Base-by-base conservation (phyloP, 2,888 invertebrate genomes). In the Drosophila differens region DNA sequence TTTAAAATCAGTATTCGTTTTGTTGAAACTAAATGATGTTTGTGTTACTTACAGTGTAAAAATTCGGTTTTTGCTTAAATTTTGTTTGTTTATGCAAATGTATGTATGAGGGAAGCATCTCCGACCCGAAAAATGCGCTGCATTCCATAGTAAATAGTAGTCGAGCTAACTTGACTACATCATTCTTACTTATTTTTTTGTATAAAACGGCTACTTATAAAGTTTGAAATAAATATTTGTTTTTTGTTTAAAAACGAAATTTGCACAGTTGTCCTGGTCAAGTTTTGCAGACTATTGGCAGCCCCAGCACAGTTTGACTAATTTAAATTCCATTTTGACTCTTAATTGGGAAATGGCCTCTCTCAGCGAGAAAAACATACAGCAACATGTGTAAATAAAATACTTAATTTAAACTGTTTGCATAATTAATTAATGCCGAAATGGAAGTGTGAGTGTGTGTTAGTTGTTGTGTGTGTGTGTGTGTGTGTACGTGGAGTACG, bases 351-450 rank as follows among this genome's bases (percentile, higher is more conserved):
- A 44, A 33, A 70, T 55, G 37, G 12, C 32, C 16, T 9, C 37
- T 58, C 47, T n/a, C 41, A 57, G 59, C 44, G 65, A 44, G 58
- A 71, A 67, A 65, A 79, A 68, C 76, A 73, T 60, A 52, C 79
- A 70, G 83, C 72, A 88, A 77, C 88, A 85, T 85, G 85, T 85
- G 86, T 86, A 86, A 89, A 89, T 86, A 84, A 86, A 85, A 84
- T 86, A 89, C 87, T 86, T 80, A 69, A 83, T 80, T 89, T 89
- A 89, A 86, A 81, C 82, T 79, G 87, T 87, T 89, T 89, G 85
- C 89, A 89, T 87, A 87, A 87, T 87, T 87, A 89, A 87, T 89
- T 85, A 87, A 81, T 82, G 87, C 74, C 79, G 78, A 74, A 82
- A 70, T 81, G 76, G 70, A 70, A 64, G 60, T n/a, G n/a, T 14